These are phyloP conservation scores for Ernsta delagoae DNA, from an alignment of 2,888 invertebrate genomes.

Conservation along the genomic window DNA sequence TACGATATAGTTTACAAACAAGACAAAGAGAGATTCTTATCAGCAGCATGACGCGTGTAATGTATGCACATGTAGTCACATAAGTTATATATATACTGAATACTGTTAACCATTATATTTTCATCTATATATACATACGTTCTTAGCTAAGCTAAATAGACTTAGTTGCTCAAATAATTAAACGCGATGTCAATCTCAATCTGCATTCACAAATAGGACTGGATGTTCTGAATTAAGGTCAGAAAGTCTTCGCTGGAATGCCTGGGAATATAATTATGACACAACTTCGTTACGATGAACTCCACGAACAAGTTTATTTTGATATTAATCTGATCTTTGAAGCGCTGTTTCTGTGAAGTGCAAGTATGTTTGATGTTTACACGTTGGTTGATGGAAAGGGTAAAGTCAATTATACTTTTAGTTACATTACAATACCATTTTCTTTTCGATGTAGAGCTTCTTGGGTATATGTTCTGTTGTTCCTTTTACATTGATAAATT, in stretches of 20 bases:
- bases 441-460: too few species aligned
- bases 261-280: constrained; percentile 25
- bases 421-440: too few species aligned
- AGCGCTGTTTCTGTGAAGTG: constrained; percentile 10
- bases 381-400: background rate
- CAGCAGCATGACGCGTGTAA: constrained; percentile 2
- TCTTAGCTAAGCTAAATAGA: background rate
- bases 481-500: too few species aligned
- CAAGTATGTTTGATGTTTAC: constrained; percentile 4
- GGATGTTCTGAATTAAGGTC: constrained; percentile 21
- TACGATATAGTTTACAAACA: constrained; percentile 4
- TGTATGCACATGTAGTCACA: background rate
- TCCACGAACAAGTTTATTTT: constrained; percentile 15
- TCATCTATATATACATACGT: background rate
- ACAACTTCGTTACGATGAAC: constrained; percentile 25
- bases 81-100: background rate
- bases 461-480: too few species aligned
- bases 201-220: constrained; percentile 7
- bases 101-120: background rate
- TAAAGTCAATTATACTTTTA: background rate
- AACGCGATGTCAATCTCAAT: constrained; percentile 21
- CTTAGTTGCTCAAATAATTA: background rate
- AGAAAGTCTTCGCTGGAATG: constrained; percentile 15
- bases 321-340: constrained; percentile 29
- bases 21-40: constrained; percentile 7